These are phyloP conservation scores for Spodoptera picta DNA, from an alignment of 2,888 invertebrate species.

Conservation along the genomic window DNA sequence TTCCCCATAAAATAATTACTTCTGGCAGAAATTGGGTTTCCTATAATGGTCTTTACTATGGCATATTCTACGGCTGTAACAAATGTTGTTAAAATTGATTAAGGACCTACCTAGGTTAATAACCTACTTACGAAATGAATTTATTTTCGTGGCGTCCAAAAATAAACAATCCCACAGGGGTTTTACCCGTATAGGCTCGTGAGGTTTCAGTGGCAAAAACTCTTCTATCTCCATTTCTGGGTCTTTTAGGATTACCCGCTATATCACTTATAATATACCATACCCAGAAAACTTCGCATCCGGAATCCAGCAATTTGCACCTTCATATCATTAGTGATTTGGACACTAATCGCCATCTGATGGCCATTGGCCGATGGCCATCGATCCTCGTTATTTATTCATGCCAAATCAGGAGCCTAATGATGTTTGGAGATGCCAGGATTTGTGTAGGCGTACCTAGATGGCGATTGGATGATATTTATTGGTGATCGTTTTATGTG, in stretches of 20 bases:
- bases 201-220: too few species aligned
- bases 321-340: conserved; percentile 64
- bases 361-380: conserved; percentile 62
- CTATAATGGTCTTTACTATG: too few species aligned
- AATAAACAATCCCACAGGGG: too few species aligned
- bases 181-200: too few species aligned
- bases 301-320: conserved; percentile 75
- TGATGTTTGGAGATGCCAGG: conserved; percentile 46
- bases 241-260: not conserved
- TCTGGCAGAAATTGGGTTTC: too few species aligned
- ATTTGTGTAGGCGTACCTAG: conserved; percentile 25
- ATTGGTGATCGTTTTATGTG: conserved; percentile 34
- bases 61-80: too few species aligned
- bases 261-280: conserved; percentile 34
- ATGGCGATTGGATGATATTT: conserved; percentile 31
- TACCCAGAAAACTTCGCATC: conserved; percentile 60
- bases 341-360: conserved; percentile 73
- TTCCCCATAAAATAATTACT: too few species aligned
- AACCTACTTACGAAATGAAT: too few species aligned
- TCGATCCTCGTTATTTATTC: conserved; percentile 59
- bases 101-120: too few species aligned
- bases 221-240: too few species aligned
- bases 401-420: conserved; percentile 50
- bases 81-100: too few species aligned
- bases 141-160: too few species aligned